Evolutionary conservation across 2,797 vertebrate species (phyloP), one percentile per base, ranked within the genome.

Genomic region (Danio tinwini): DNA sequence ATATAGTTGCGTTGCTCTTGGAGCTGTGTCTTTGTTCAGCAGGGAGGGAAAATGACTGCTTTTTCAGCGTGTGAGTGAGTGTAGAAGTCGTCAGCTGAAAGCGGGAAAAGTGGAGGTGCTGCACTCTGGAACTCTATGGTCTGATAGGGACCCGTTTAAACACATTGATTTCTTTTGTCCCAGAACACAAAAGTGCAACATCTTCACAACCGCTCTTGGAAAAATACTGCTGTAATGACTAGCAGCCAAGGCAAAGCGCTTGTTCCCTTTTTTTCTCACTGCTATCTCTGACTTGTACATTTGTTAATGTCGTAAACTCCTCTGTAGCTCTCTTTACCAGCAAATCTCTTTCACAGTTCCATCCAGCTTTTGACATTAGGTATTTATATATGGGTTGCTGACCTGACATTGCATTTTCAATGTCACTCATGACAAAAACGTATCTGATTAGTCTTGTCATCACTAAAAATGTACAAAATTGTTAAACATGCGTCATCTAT

Each of bases 81-180:
- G 82, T 86, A 78, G 53, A 71, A 79, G 72, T 14, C 11, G n/a
- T 39, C 53, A 39, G 56, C 49, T 75, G 72, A 81, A 78, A 77
- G 63, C 4, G 40, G 55, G 63, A 44, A 74, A 82, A 83, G 70
- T 58, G 70, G 82, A 78, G 61, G 63, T 76, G 74, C 73, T 80
- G 81, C 78, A 78, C 78, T 82, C 63, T 67, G 45, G 68, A 50
- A 72, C 58, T 78, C 71, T 73, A 70, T 81, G 87, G 81, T 11
- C 42, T 86, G 87, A 87, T 89, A 75, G 86, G 75, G 69, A 65
- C 83, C 81, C 83, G 82, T 92, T 91, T 88, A 86, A 83, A 86
- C 76, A 81, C 81, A 90, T 91, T 56, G 89, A 92, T 92, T 91
- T 86, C 89, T 84, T 83, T 84, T 81, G 86, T 87, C 84, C 81